Evolutionary conservation across 2,888 invertebrate genomes (phyloP), one percentile per base, ranked within the genome.

Genomic region (Neocrepidodera transversa): DNA sequence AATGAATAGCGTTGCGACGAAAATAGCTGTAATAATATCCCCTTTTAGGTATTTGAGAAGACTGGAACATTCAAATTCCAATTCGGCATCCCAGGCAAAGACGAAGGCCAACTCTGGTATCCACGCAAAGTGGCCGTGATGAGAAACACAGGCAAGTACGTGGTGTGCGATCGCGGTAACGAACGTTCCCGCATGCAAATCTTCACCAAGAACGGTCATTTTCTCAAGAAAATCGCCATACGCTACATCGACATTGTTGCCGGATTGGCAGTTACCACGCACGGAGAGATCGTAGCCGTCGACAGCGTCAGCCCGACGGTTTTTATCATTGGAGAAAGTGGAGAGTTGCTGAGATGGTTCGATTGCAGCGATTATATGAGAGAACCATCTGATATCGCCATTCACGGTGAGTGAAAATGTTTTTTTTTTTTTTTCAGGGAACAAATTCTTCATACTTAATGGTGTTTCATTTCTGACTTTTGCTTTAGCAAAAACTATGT

Each of bases 311-410:
- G 96, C 40, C 97, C 97, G 5, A 96, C 97, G 35, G 95, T 97
- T 45, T 97, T 96, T 81, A 91, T 95, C 64, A 91, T 97, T 70
- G 89, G 92, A 51, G 96, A 97, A 79, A 89, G 89, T 69, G 97
- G 97, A 16, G 95, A 95, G 74, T 85, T 97, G 71, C 84, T 95
- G 72, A 90, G 92, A 76, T 97, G 97, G 97, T 97, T 97, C 78
- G 96, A 97, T 81, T 97, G 97, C 82, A 95, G 95, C 78, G 94
- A 95, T 80, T 94, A 94, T 79, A 97, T 97, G 97, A 85, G 95
- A 69, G 97, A 97, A 79, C 97, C 97, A 13, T 96, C 96, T 49
- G 97, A 97, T 80, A 95, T 97, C 76, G 96, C 96, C 65, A 94
- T 97, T 75, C 91, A 91, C 81, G 94, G 94, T 89, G 81, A 4